Evolutionary conservation across 1,140 invertebrate species (phyloP), one percentile per base, ranked within the genome.

Genomic region (Limonius californicus): DNA sequence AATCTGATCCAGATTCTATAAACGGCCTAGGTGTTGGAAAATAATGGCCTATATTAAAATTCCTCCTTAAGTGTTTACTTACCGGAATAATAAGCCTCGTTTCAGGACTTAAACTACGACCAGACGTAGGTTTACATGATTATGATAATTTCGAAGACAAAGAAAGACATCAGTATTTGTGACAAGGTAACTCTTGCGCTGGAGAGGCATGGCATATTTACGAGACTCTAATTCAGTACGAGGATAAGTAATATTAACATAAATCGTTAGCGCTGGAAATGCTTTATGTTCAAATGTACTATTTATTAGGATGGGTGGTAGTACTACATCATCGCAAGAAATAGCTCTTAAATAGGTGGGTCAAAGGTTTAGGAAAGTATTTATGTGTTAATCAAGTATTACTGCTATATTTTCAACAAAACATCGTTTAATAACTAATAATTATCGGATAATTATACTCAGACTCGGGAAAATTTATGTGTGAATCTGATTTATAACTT

Each of bases 141-240:
- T 50, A 50, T 50, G 45, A 18, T 50, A 50, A 50, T 50, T 18
- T 19, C 19, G 23, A 27, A 59, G 43, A 59, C 57, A 59, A 59
- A 59, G 57, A 59, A 59, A 59, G 57, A 50, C 57, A 53, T 53
- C 47, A 50, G 57, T 59, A 59, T 59, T 50, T 59, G 57, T 59
- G 57, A 59, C 57, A 59, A 59, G 57, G 57, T 59, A 59, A 59
- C 57, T 57, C 39, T 43, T 18, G 32, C 35, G 21, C 56, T 19
- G 56, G 18, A 18, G 57, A 50, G 45, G 45, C n/a, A 9, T 39
- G 35, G n/a, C 15, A 16, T 30, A 59, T 59, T 59, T 59, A 59
- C 47, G 57, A 53, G 57, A 39, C 21, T 59, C 47, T 59, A 59
- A 59, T 59, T 59, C 57, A 59, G 57, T 59, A 47, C 57, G 57